A percentile compares a stretch with the other conserved stretches of the same genome.
Evolutionary conservation across 37 sponge, comb jelly and placozoan species (phyloP).

Genomic region (Geodia barretti): DNA sequence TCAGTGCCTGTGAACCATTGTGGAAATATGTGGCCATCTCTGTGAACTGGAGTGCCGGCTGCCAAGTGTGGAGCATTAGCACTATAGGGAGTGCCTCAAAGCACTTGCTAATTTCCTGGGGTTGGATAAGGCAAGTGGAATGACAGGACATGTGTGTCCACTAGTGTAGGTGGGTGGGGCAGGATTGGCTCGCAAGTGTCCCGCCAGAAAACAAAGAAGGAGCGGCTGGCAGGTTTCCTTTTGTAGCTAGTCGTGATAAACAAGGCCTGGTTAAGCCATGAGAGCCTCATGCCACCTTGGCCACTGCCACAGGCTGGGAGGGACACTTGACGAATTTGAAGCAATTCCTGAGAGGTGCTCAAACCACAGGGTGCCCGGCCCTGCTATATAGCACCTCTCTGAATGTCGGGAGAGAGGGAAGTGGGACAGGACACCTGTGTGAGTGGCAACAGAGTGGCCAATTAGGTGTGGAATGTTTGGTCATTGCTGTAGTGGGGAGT

Average conservation of each 20-base stretch:
- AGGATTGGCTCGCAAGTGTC: neutral
- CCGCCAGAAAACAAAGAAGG: neutral
- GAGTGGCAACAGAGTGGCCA: neutral
- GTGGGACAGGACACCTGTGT: neutral
- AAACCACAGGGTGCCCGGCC: neutral
- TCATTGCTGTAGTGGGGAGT: constrained; percentile 50
- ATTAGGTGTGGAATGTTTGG: neutral
- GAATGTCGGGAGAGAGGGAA: too few relatives aligned
- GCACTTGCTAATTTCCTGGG: neutral
- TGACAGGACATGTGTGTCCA: neutral
- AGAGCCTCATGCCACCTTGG: neutral
- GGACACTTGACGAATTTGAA: too few relatives aligned
- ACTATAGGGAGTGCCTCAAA: neutral
- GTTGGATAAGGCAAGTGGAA: neutral
- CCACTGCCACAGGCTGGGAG: neutral
- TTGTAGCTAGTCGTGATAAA: neutral
- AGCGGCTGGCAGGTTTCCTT: constrained; percentile 1
- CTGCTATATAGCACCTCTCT: neutral
- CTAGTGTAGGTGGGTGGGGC: neutral
- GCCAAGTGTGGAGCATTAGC: neutral
- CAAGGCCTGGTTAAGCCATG: neutral
- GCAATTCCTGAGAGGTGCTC: neutral
- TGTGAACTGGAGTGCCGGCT: neutral
- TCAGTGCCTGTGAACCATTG: too few relatives aligned
- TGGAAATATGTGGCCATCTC: neutral